Evolutionary conservation across 2,797 vertebrate species (phyloP).

Genomic region (Chloroceryle amazona): DNA sequence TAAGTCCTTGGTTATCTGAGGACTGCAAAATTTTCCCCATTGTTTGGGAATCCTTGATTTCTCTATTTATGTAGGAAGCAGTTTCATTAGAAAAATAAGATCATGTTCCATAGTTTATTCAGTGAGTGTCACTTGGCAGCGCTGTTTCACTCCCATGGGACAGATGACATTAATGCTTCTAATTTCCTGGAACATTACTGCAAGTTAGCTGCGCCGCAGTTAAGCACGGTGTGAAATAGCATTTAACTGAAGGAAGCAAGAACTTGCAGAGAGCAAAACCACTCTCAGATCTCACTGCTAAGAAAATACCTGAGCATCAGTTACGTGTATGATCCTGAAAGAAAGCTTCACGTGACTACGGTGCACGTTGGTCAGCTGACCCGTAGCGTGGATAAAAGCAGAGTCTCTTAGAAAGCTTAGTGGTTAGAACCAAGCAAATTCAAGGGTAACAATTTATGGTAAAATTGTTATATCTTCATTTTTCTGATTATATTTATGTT

Average conservation of each 20-base stretch:
- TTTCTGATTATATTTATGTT: constrained; percentile 28
- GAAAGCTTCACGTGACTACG: not conserved
- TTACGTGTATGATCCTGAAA: not conserved
- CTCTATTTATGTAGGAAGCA: not conserved
- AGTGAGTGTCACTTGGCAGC: not conserved
- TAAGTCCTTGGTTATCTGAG: not conserved
- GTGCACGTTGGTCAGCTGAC: not conserved
- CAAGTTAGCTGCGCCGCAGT: not conserved
- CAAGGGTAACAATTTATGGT: not conserved
- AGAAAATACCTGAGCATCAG: not conserved
- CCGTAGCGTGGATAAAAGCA: not conserved
- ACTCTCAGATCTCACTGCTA: not conserved
- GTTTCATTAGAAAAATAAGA: not conserved
- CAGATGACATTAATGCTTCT: not conserved
- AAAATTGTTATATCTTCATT: not conserved
- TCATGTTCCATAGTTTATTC: not conserved
- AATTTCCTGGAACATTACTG: not conserved
- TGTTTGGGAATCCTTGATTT: not conserved
- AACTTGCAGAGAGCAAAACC: not conserved
- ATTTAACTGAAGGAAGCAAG: not conserved
- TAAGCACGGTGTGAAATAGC: not conserved
- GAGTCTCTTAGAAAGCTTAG: not conserved
- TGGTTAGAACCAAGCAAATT: not conserved
- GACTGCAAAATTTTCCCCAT: not conserved
- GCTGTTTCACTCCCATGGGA: not conserved